These are phyloP conservation scores for Epinotia demarniana DNA, from an alignment of 2,888 invertebrate genomes.

Conservation along the genomic window DNA sequence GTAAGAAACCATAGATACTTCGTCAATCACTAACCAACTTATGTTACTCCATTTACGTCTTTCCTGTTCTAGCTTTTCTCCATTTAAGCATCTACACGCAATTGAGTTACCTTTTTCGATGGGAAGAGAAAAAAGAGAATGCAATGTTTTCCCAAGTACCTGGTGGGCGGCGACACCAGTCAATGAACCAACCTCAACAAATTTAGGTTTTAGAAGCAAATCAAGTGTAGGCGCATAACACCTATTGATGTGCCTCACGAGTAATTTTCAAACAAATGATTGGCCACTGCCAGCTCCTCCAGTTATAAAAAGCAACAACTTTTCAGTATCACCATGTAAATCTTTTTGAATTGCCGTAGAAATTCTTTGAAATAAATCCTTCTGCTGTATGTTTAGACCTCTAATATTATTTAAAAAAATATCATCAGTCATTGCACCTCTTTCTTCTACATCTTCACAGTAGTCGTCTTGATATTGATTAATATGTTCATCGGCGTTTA, in stretches of 20 bases:
- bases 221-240: slow-evolving; percentile 46
- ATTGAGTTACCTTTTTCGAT: background rate
- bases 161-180: slow-evolving; percentile 42
- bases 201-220: slow-evolving; percentile 13
- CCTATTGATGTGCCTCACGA: slow-evolving; percentile 53
- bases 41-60: slow-evolving; percentile 54
- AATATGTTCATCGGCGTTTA: slow-evolving; percentile 40
- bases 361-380: slow-evolving; percentile 46
- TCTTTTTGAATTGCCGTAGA: slow-evolving; percentile 38
- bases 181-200: slow-evolving; percentile 45
- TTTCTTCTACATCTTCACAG: slow-evolving; percentile 45
- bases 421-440: slow-evolving; percentile 47
- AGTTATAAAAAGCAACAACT: slow-evolving; percentile 53
- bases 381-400: slow-evolving; percentile 49
- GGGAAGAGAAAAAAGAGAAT: background rate
- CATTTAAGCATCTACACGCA: slow-evolving; percentile 12
- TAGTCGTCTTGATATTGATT: slow-evolving; percentile 44
- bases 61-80: slow-evolving; percentile 48
- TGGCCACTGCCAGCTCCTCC: slow-evolving; percentile 54
- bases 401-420: slow-evolving; percentile 45
- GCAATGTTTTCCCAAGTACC: slow-evolving; percentile 2
- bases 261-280: slow-evolving; percentile 52
- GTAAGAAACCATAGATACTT: slow-evolving; percentile 55
- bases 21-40: slow-evolving; percentile 52
- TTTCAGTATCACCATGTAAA: slow-evolving; percentile 39